Evolutionary conservation across 2,888 invertebrate species (phyloP).

Genomic region (Acanthococcus lagerstroemiae): DNA sequence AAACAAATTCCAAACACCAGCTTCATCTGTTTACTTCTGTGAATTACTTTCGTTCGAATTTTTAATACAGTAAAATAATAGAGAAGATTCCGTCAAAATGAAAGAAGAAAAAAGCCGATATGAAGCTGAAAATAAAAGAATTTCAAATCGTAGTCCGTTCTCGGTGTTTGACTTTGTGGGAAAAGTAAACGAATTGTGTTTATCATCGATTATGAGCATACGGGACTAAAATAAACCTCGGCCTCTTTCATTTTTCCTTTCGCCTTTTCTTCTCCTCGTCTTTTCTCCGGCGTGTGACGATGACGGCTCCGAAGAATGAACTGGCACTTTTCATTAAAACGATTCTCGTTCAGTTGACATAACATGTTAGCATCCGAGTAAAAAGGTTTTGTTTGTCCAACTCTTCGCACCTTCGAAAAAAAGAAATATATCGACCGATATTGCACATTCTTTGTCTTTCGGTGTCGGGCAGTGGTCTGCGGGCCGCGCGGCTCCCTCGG

Average conservation of each 20-base stretch:
- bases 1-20: no score
- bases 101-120: no score
- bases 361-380: conserved; percentile 22
- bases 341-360: conserved; percentile 28
- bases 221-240: conserved; percentile 36
- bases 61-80: no score
- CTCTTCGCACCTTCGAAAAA: conserved; percentile 23
- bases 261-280: conserved; percentile 32
- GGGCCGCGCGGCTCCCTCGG: not conserved
- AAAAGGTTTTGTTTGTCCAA: conserved; percentile 25
- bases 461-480: conserved; percentile 6
- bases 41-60: no score
- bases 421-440: conserved; percentile 22
- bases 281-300: conserved; percentile 32
- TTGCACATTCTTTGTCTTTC: conserved; percentile 21
- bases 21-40: no score
- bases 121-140: conserved; percentile 21
- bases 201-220: conserved; percentile 26
- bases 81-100: no score
- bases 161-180: conserved; percentile 22
- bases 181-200: conserved; percentile 29
- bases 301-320: conserved; percentile 17
- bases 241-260: conserved; percentile 23
- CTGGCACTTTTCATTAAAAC: conserved; percentile 28
- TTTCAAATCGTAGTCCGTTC: conserved; percentile 8